Base-by-base conservation (phyloP, 2,888 invertebrate species). In the Netelia fuscicornis region DNA sequence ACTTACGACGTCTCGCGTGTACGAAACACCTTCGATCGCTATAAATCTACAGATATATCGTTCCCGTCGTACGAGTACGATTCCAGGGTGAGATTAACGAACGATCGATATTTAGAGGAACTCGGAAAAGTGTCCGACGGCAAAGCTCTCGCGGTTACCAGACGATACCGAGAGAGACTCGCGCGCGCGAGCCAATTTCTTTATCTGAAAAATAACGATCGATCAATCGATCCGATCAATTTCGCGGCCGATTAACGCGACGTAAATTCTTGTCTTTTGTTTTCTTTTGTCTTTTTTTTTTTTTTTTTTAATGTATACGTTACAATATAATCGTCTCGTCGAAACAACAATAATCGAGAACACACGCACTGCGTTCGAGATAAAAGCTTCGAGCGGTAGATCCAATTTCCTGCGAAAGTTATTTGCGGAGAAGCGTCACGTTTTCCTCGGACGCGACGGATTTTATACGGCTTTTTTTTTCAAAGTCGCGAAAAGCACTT, bases 21-120 rank as follows among this genome's bases (percentile, higher is more conserved):
- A 25, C 48, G 13, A 11, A 25, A 62, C 52, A 10, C 30, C 44
- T 62, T 62, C 62, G 42, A 52, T 74, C 56, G 10, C 11, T 6
- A 11, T 37, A 11, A 13, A n/a, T 17, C 10, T 48, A 48, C 13
- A 48, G 10, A 48, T 48, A 48, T 48, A 48, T 48, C 48, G 13
- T 48, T 10, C n/a, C 17, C 25, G 56, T n/a, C 10, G 70, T 30
- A 30, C 37, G 10, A 64, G 42, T 54, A 42, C 62, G 70, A 78
- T 78, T 70, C 70, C n/a, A 78, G 23, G 13, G 60, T 60, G 42
- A 54, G 42, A 78, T 71, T 78, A 37, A 62, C 42, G 30, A 10
- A 54, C 70, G 78, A 78, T 78, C 78, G 70, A 78, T 78, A 77
- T 77, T 70, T 37, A 2, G 23, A 13, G 17, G 71, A 30, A 56